Evolutionary conservation across 2,888 invertebrate genomes (phyloP), one percentile per base, ranked within the genome.

Genomic region (Leptinotarsa peninsularis): DNA sequence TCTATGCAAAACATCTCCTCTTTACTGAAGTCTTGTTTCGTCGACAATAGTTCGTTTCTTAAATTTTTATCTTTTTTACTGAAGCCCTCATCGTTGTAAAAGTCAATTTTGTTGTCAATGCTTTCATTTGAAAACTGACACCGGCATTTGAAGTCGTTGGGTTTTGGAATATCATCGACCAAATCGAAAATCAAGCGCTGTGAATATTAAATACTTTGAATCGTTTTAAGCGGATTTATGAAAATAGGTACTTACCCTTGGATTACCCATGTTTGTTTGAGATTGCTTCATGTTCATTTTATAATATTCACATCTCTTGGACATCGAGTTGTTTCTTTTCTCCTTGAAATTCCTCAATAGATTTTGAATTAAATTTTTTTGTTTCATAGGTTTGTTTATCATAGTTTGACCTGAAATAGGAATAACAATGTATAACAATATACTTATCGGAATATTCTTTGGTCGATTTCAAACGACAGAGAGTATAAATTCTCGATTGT

Each of bases 111-210:
- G 14, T 73, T 68, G 7, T 67, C 58, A 17, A 49, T 14, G 33
- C 68, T 49, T 17, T 60, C 63, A 4, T 72, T 66, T 18, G 43
- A 43, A 15, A 33, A 14, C 52, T 72, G 67, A 27, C 76, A 14
- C 77, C 79, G 49, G 78, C 78, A 5, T 60, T 49, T 27, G 83
- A 23, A 58, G 10, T 70, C 71, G 63, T 43, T 33, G 4, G 50
- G 84, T 79, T 84, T 85, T 4, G 86, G 85, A 7, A 84, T 71
- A 23, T 85, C 85, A 43, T 86, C 84, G 14, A 88, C 82, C 67
- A 88, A 81, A 78, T 88, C 88, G 75, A 89, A 89, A 4, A 87
- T 82, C 67, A 88, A 83, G 73, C 86, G 81, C 88, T 88, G 79
- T 66, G 81, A 79, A 50, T 21, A 27, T 63, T 50, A 13, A 52